These are phyloP conservation scores for Iselma pallidipennis DNA, from an alignment of 2,888 invertebrate genomes.

Conservation along the genomic window DNA sequence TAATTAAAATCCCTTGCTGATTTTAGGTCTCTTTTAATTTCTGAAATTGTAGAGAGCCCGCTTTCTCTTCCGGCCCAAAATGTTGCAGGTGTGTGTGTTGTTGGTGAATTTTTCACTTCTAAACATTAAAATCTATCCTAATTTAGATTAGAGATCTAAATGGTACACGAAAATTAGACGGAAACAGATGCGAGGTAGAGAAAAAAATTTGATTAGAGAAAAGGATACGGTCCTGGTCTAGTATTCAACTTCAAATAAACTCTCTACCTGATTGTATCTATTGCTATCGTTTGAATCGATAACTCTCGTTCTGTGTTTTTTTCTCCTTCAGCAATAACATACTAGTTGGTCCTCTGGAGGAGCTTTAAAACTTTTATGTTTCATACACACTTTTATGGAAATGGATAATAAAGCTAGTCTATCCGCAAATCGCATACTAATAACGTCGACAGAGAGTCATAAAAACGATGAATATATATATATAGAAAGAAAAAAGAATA, in stretches of 20 bases:
- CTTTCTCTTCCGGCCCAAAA: no score
- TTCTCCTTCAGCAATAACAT: background rate
- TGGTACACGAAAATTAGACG: background rate
- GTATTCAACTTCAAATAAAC: background rate
- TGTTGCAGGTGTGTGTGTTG: no score
- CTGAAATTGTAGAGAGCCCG: no score
- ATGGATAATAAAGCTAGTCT: constrained; percentile 18
- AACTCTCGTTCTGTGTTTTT: background rate
- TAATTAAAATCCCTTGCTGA: no score
- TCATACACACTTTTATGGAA: constrained; percentile 19
- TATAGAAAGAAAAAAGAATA: background rate
- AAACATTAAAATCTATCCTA: background rate
- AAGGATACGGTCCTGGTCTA: background rate
- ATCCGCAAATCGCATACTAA: constrained; percentile 19
- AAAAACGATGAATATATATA: background rate
- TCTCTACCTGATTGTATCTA: background rate
- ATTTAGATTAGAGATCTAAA: background rate
- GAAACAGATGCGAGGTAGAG: background rate
- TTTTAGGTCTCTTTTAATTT: no score
- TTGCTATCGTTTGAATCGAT: background rate
- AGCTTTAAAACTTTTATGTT: constrained; percentile 18
- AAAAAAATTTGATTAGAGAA: background rate
- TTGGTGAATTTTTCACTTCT: background rate
- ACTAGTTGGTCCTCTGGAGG: constrained; percentile 6
- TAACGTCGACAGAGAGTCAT: background rate